Evolutionary conservation across 1,140 invertebrate genomes (phyloP).

Genomic region (Drosophila bipectinata): DNA sequence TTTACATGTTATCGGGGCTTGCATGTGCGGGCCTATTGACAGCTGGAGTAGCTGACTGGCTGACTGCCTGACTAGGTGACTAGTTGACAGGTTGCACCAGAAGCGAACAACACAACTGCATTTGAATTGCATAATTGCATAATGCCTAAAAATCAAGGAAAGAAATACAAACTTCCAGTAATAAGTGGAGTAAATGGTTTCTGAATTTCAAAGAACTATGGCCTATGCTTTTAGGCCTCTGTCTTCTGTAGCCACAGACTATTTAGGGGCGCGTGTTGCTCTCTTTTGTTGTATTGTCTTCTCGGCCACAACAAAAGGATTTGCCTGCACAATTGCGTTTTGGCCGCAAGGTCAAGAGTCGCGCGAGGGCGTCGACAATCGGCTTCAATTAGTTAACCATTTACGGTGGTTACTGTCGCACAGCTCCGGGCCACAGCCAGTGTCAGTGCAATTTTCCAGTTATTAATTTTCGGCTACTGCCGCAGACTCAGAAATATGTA

Average conservation of each 20-base stretch:
- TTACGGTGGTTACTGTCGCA: slow-evolving; percentile 36
- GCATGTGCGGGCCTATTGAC: slow-evolving; percentile 65
- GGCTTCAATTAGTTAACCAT: slow-evolving; percentile 66
- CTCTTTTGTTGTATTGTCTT: slow-evolving; percentile 34
- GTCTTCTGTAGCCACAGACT: slow-evolving; percentile 15
- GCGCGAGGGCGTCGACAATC: slow-evolving; percentile 52
- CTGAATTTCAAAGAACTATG: background rate
- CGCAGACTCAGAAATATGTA: slow-evolving; percentile 17
- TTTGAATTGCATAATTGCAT: slow-evolving; percentile 39
- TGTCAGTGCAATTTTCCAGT: slow-evolving; percentile 66
- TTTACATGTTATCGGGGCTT: slow-evolving; percentile 70
- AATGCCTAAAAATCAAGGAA: background rate
- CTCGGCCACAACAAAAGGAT: slow-evolving; percentile 49
- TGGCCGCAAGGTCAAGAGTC: slow-evolving; percentile 64
- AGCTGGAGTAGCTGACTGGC: slow-evolving; percentile 46
- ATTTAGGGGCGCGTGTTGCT: slow-evolving; percentile 46
- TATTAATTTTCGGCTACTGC: slow-evolving; percentile 60
- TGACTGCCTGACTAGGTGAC: slow-evolving; percentile 6
- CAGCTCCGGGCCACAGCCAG: slow-evolving; percentile 1
- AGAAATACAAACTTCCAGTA: background rate
- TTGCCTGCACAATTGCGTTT: slow-evolving; percentile 39
- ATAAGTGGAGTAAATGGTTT: too few species aligned
- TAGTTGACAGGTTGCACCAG: slow-evolving; percentile 37
- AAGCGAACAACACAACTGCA: slow-evolving; percentile 16
- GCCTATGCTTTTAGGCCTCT: background rate